Percentiles rank a stretch among this genome's conserved stretches.
phyloP scores from a whole-genome alignment of 2,888 invertebrate genomes.

The Lepetodrilus schrolli region DNA sequence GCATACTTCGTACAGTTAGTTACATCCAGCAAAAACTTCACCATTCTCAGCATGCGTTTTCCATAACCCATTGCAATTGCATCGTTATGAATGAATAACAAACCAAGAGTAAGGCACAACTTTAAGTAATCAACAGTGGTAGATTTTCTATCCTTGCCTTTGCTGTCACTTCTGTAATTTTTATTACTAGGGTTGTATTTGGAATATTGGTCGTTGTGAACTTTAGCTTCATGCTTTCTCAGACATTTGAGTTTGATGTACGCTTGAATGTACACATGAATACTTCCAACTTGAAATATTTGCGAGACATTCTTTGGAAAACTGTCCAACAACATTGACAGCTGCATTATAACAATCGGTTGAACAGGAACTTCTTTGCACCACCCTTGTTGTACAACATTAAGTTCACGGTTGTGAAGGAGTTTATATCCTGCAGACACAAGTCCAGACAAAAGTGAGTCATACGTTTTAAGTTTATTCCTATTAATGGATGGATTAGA shows the following conservation, averaged over 20 bases:
- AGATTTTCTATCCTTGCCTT: no score
- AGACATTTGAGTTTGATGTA: no score
- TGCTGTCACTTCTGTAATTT: no score
- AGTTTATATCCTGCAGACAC: neutral
- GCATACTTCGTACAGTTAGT: conserved; percentile 41
- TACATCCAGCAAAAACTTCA: conserved; percentile 34
- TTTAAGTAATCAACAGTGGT: conserved; percentile 36
- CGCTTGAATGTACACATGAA: no score
- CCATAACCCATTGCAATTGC: conserved; percentile 40
- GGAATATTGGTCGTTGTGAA: no score
- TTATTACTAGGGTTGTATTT: no score
- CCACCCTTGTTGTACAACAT: neutral
- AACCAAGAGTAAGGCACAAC: conserved; percentile 15
- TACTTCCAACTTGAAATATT: neutral
- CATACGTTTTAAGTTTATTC: neutral
- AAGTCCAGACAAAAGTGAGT: neutral
- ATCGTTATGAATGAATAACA: conserved; percentile 37
- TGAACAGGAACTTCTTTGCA: neutral
- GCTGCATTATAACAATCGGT: neutral
- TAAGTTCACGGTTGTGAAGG: neutral
- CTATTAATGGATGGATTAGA: neutral
- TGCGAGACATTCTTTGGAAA: neutral
- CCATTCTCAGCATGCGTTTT: conserved; percentile 33
- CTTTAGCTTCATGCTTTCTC: no score
- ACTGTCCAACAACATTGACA: neutral